Base-by-base conservation (phyloP, 2,113 vertebrate genomes). In the Sylvia atricapilla region DNA sequence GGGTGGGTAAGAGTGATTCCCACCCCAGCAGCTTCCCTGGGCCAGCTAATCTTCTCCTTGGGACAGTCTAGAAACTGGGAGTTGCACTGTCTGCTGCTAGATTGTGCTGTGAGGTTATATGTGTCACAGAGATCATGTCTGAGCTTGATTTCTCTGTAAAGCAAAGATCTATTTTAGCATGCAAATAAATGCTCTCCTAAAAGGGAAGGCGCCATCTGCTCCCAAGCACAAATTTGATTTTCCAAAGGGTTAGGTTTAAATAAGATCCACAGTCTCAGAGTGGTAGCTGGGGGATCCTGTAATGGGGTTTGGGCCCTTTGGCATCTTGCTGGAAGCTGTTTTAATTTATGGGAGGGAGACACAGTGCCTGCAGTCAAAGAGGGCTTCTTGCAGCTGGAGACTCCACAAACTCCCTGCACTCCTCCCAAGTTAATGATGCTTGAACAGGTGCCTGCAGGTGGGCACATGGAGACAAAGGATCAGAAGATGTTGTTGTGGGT, bases 141-240 rank as follows among this genome's bases (percentile, higher is more conserved):
- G 77, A 50, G 53, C 83, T 94, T 67, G 53, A 53, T 55, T 67
- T 80, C 63, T 83, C 82, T 59, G 80, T 59, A 64, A 89, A 95
- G 87, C 69, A 63, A 82, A 84, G 70, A 49, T 72, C 88, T 84
- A 88, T 96, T 94, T 80, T 86, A 94, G 72, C 5, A 4, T 81
- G 85, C 6, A 19, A 90, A 94, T 74, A 90, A 86, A 78, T 44
- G 49, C 52, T 93, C 72, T 92, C 58, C 93, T 88, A 72, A 94
- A 96, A 81, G 52, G 83, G 93, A 84, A 92, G 85, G 41, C 60
- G 22, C 93, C 79, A 90, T 95, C 90, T 96, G 95, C 80, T 96
- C 69, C 52, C 18, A 74, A 91, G 82, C 76, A 78, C 82, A 88
- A 60, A 87, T 81, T 88, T 88, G 72, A 67, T 91, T 94, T 93